Conservation (phyloP, 1,140 invertebrate genomes). For the Drosophila ercepeae region DNA sequence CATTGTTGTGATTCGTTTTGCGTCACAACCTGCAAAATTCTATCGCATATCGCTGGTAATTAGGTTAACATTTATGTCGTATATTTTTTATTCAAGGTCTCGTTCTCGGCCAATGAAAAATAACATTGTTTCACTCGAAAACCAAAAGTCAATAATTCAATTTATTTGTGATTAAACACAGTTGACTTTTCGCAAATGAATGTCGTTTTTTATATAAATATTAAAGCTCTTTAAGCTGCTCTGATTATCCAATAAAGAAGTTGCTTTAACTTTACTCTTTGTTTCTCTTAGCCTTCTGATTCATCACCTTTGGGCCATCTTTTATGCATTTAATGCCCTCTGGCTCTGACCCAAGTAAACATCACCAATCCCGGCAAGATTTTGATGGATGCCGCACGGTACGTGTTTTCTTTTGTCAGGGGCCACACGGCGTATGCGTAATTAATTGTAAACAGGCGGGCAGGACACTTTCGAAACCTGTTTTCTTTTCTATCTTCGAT, state of each 20-base stretch:
- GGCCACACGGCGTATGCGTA: conserved; percentile 49
- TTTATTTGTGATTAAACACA: too few relatives aligned
- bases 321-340: conserved; percentile 7
- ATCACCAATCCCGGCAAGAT: background rate
- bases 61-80: background rate
- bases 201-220: too few relatives aligned
- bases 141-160: background rate
- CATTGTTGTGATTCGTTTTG: background rate
- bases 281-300: conserved; percentile 3
- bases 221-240: background rate
- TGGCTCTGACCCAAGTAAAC: conserved; percentile 30
- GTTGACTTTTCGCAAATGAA: too few relatives aligned
- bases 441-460: conserved; percentile 52
- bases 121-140: background rate
- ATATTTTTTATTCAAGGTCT: background rate
- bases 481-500: background rate
- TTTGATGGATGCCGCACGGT: conserved; percentile 8
- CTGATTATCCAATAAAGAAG: too few relatives aligned
- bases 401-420: conserved; percentile 21
- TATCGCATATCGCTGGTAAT: too few relatives aligned
- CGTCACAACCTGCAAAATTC: background rate
- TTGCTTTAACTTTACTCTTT: background rate
- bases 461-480: conserved; percentile 8
- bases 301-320: conserved; percentile 23
- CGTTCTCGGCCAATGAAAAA: background rate